These are phyloP conservation scores for Lasioglossum baleicum DNA, from an alignment of 1,140 invertebrate genomes.

Conservation along the genomic window DNA sequence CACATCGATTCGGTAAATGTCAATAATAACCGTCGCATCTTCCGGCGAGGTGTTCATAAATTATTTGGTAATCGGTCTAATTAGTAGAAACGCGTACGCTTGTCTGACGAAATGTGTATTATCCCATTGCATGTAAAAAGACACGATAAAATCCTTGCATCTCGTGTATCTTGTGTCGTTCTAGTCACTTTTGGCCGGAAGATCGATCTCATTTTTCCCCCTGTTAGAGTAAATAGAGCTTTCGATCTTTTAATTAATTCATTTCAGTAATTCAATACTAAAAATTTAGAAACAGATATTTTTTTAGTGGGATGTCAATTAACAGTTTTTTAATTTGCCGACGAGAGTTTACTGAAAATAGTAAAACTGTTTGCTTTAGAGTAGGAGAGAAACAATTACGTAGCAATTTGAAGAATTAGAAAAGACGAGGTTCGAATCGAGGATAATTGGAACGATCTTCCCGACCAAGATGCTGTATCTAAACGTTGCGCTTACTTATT, in stretches of 20 bases:
- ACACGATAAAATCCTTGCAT: not conserved
- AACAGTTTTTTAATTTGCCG: no score
- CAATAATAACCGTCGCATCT: not conserved
- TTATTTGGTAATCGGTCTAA: not conserved
- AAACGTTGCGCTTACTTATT: not conserved
- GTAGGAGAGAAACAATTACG: no score
- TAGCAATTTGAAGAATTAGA: no score
- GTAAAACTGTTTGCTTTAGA: no score
- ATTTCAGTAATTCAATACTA: not conserved
- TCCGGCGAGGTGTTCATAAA: not conserved
- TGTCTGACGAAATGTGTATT: not conserved
- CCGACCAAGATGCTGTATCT: not conserved
- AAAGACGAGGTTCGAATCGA: not conserved
- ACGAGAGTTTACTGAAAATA: no score
- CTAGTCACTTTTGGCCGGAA: not conserved
- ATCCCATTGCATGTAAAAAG: conserved; percentile 17
- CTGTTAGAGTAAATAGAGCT: not conserved
- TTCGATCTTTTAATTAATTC: not conserved
- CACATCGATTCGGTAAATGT: conserved; percentile 11
- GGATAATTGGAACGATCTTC: not conserved
- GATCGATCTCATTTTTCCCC: not conserved
- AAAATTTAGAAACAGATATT: no score
- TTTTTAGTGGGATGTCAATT: no score
- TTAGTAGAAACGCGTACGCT: not conserved
- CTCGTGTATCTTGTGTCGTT: not conserved